These are phyloP conservation scores for Anthoptus insignis DNA, from an alignment of 2,888 invertebrate genomes.

Conservation along the genomic window DNA sequence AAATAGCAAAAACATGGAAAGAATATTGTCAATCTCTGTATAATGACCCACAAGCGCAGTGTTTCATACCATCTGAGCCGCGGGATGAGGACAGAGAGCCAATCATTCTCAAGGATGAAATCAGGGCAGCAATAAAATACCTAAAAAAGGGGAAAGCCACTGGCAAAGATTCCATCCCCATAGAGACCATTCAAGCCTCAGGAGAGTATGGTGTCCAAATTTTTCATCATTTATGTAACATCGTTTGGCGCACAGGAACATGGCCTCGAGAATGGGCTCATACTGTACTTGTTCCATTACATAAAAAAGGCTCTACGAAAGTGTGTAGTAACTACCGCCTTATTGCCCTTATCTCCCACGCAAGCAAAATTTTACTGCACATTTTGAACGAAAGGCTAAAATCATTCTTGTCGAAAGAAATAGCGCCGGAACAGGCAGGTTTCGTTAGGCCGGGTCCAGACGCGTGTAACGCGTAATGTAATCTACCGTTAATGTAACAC, in stretches of 20 bases:
- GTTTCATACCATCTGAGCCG: neutral
- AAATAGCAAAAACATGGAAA: neutral
- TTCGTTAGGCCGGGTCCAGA: too few relatives aligned
- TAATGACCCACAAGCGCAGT: neutral
- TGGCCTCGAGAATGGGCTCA: constrained; percentile 46
- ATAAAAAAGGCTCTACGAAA: neutral
- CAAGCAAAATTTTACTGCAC: neutral
- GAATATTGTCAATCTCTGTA: neutral
- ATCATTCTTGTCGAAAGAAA: too few relatives aligned
- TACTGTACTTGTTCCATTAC: neutral
- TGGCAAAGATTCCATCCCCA: neutral
- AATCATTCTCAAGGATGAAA: neutral
- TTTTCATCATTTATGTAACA: constrained; percentile 29
- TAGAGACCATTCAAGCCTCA: neutral
- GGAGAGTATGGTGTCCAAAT: neutral
- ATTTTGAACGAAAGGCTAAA: too few relatives aligned
- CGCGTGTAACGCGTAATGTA: too few relatives aligned
- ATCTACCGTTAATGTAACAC: too few relatives aligned
- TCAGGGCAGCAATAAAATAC: neutral
- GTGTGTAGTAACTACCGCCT: neutral
- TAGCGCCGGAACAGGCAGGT: too few relatives aligned
- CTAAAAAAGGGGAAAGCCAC: neutral
- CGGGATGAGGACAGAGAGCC: neutral
- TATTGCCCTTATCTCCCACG: neutral
- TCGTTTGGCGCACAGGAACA: constrained; percentile 37